Conservation (phyloP, 2,888 invertebrate genomes). For the Nemotelus pantherinus region DNA sequence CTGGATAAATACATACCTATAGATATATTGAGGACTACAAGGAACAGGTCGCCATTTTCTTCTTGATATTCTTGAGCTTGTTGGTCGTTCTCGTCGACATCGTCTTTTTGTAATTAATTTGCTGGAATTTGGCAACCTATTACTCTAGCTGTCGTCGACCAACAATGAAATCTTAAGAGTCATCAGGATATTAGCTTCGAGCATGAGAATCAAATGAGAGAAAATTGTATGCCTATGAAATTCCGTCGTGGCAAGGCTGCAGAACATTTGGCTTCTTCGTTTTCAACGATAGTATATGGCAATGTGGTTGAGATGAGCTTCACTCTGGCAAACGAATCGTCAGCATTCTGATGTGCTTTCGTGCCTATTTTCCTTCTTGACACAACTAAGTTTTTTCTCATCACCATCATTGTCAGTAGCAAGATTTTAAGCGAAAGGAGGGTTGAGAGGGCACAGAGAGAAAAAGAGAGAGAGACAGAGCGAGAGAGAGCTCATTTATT, state of each 20-base stretch:
- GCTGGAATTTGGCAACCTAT: constrained; percentile 44
- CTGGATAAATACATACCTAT: neutral
- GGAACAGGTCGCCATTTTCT: constrained; percentile 44
- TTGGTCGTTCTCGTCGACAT: neutral
- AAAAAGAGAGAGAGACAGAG: too few relatives aligned
- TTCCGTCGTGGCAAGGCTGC: constrained; percentile 13
- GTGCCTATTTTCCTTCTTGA: neutral
- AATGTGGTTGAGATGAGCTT: neutral
- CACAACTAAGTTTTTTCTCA: neutral
- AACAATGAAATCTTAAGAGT: constrained; percentile 45
- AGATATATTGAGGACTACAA: constrained; percentile 12
- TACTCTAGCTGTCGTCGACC: constrained; percentile 39
- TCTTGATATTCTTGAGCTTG: constrained; percentile 2
- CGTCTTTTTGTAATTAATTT: constrained; percentile 42
- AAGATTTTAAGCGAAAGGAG: too few relatives aligned
- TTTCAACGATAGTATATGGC: neutral
- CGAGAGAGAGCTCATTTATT: neutral
- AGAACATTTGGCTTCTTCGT: too few relatives aligned
- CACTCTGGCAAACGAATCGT: neutral
- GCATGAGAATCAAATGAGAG: constrained; percentile 41
- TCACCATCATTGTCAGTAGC: neutral
- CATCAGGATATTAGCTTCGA: constrained; percentile 44
- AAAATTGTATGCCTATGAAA: constrained; percentile 24
- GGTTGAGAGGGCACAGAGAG: too few relatives aligned
- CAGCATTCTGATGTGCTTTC: constrained; percentile 2